Conservation (phyloP, 2,113 vertebrate species). For the Lota lota region DNA sequence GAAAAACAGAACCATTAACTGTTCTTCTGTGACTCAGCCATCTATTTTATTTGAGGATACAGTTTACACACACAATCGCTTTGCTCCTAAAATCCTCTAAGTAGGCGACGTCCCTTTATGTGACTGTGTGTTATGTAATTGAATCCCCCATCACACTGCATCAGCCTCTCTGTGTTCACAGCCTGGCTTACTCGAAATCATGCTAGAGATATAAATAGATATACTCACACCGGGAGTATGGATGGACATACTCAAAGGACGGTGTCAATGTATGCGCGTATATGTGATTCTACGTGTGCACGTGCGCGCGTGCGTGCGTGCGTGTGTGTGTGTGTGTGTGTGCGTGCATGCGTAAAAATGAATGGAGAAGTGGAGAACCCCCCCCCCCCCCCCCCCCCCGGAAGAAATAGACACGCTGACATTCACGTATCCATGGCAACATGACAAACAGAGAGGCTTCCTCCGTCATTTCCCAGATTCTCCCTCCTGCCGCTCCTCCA, state of each 20-base stretch:
- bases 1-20: no score
- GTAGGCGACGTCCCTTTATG: conserved; percentile 57
- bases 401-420: no score
- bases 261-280: neutral
- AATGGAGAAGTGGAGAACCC: no score
- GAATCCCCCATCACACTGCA: conserved; percentile 66
- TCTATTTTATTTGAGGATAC: conserved; percentile 1
- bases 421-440: no score
- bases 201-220: conserved; percentile 49
- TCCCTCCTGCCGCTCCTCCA: conserved; percentile 35
- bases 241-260: conserved; percentile 27
- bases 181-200: conserved; percentile 53
- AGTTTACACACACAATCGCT: conserved; percentile 26
- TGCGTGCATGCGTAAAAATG: no score
- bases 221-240: conserved; percentile 29
- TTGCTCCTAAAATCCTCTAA: conserved; percentile 42
- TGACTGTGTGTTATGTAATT: conserved; percentile 68
- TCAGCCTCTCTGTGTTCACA: conserved; percentile 65
- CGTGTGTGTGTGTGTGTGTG: neutral
- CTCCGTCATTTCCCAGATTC: conserved; percentile 46
- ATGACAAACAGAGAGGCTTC: conserved; percentile 5
- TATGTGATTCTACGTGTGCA: neutral
- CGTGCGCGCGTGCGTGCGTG: neutral
- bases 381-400: no score
- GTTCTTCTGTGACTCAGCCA: conserved; percentile 5